Percentiles rank a stretch among this genome's conserved stretches.
phyloP scores from a whole-genome alignment of 1,140 invertebrate species.

The Pygmarrhopalites habei region DNA sequence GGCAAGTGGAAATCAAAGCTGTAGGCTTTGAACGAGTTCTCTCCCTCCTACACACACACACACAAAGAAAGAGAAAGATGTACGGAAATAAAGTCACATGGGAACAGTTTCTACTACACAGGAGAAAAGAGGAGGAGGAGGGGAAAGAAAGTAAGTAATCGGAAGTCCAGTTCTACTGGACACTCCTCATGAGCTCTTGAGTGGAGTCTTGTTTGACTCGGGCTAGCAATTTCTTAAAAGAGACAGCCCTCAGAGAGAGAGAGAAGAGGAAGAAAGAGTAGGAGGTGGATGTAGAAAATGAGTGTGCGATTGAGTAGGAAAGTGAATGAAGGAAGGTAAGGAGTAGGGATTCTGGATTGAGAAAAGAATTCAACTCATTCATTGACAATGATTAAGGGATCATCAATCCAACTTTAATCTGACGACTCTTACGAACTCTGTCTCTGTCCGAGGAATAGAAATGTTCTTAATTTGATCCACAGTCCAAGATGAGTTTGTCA shows the following conservation, averaged over 20 bases:
- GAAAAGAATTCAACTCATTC: slow-evolving; percentile 3
- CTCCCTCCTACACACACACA: too few relatives aligned
- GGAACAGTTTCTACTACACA: too few relatives aligned
- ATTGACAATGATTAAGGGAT: slow-evolving; percentile 5
- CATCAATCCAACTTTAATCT: slow-evolving; percentile 1
- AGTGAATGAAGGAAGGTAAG: too few relatives aligned
- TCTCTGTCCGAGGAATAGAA: slow-evolving; percentile 25
- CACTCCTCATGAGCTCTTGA: too few relatives aligned
- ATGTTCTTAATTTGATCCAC: slow-evolving; percentile 29
- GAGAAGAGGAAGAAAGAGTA: too few relatives aligned
- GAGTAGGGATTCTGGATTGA: neutral
- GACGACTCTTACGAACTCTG: neutral
- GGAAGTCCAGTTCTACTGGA: neutral
- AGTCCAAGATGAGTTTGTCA: slow-evolving; percentile 23
- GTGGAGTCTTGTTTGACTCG: neutral
- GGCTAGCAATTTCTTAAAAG: neutral
- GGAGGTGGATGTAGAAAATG: too few relatives aligned
- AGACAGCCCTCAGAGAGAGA: too few relatives aligned
- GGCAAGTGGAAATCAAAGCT: too few relatives aligned
- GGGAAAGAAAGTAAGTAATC: neutral
- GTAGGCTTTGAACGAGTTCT: too few relatives aligned
- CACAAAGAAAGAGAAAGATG: too few relatives aligned
- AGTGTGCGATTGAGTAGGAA: too few relatives aligned
- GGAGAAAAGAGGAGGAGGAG: neutral
- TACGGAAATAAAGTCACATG: too few relatives aligned